A percentile compares a stretch with the other conserved stretches of the same genome.
These are phyloP conservation scores for Phalanger gymnotis DNA, from an alignment of 2,797 vertebrate genomes.

Conservation along the genomic window DNA sequence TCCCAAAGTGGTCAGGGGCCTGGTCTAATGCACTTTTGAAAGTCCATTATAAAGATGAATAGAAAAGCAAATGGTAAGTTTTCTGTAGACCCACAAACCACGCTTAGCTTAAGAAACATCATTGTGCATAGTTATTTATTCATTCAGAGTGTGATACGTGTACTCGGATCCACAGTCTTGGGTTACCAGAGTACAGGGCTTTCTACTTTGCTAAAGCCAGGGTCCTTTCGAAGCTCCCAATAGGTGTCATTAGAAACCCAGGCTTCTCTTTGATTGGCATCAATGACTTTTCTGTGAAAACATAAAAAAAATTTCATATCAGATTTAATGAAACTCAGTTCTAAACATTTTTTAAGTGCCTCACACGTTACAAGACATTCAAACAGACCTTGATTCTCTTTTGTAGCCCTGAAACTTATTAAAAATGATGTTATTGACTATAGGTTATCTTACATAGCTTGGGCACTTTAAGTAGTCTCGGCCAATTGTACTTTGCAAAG, in stretches of 20 bases:
- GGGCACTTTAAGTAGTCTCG: background rate
- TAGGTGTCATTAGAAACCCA: conserved; percentile 98
- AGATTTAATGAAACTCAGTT: conserved; percentile 44
- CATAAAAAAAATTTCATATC: conserved; percentile 38
- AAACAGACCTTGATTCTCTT: background rate
- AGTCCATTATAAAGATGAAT: conserved; percentile 88
- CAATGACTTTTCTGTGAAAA: conserved; percentile 93
- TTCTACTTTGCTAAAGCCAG: conserved; percentile 97
- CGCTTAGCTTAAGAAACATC: conserved; percentile 86
- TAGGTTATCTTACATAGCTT: background rate
- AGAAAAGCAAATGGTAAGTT: conserved; percentile 85
- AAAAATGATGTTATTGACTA: background rate
- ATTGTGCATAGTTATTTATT: conserved; percentile 90
- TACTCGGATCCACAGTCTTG: conserved; percentile 81
- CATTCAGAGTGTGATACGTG: conserved; percentile 86
- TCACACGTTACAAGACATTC: background rate
- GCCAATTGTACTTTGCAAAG: background rate
- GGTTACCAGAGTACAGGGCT: conserved; percentile 94
- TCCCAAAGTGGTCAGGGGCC: conserved; percentile 85
- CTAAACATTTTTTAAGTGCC: background rate
- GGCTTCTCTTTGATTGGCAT: conserved; percentile 95
- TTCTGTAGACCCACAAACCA: conserved; percentile 85
- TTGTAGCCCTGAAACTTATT: background rate
- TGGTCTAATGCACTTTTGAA: conserved; percentile 87
- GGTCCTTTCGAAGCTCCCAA: conserved; percentile 98